Percentiles rank a stretch among this genome's conserved stretches.
Conservation (phyloP, 2,797 vertebrate genomes). For the Falco naumanni region DNA sequence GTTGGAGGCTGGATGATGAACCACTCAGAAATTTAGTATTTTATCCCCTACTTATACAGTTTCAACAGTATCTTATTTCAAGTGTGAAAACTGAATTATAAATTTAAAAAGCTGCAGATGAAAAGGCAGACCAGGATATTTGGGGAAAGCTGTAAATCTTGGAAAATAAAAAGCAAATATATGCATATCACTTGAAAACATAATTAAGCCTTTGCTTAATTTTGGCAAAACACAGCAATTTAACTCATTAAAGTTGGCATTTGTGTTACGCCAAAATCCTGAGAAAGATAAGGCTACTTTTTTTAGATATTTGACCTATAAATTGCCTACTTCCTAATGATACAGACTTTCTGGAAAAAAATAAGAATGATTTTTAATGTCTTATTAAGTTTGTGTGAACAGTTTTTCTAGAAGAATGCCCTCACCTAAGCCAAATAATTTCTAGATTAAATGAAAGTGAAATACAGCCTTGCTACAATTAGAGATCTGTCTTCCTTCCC, state of each 20-base stretch:
- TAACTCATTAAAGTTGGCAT: background rate
- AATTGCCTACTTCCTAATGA: background rate
- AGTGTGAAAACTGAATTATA: background rate
- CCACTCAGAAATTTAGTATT: background rate
- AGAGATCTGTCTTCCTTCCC: background rate
- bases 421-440: background rate
- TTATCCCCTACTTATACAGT: background rate
- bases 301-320: background rate
- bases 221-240: background rate
- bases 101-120: background rate
- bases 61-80: background rate
- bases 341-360: background rate
- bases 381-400: background rate
- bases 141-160: background rate
- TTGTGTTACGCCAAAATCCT: background rate
- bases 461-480: background rate
- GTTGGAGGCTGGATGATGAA: background rate
- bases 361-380: background rate
- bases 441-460: background rate
- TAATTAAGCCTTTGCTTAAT: background rate
- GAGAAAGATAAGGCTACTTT: background rate
- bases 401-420: background rate
- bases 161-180: background rate
- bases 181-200: background rate
- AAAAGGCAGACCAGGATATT: background rate